Percentiles rank a stretch among this genome's conserved stretches.
Evolutionary conservation across 2,888 invertebrate genomes (phyloP).

Genomic region (Anthophora plumipes): DNA sequence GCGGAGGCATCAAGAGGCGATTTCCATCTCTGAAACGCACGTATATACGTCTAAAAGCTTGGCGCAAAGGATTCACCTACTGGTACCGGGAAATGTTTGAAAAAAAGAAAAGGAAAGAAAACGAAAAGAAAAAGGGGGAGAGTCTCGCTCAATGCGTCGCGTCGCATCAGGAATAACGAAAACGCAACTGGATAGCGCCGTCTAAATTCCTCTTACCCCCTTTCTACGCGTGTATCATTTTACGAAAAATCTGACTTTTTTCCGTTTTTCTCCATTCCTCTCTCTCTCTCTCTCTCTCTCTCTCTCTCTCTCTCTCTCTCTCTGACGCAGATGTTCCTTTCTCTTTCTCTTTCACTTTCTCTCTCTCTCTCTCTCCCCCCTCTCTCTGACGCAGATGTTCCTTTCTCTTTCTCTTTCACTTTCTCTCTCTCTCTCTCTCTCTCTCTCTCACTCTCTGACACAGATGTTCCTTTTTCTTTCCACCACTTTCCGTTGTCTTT

Average conservation of each 20-base stretch:
- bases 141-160: conserved; percentile 11
- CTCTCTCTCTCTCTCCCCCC: neutral
- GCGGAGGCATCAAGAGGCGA: conserved; percentile 8
- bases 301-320: neutral
- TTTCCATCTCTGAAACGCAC: neutral
- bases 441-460: no score
- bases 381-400: neutral
- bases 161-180: conserved; percentile 33
- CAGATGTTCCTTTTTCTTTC: neutral
- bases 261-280: neutral
- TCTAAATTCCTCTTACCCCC: conserved; percentile 32
- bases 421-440: neutral
- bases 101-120: neutral
- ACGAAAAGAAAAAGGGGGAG: no score
- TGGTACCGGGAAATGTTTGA: neutral
- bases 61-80: neutral
- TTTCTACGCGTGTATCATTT: conserved; percentile 31
- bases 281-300: conserved; percentile 3
- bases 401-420: conserved; percentile 10
- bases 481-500: neutral
- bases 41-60: neutral
- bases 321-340: neutral
- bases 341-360: conserved; percentile 2
- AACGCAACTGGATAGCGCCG: conserved; percentile 43
- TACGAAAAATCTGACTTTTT: conserved; percentile 41